Conservation (phyloP, 2,888 invertebrate species). For the Crocallis elinguaria region DNA sequence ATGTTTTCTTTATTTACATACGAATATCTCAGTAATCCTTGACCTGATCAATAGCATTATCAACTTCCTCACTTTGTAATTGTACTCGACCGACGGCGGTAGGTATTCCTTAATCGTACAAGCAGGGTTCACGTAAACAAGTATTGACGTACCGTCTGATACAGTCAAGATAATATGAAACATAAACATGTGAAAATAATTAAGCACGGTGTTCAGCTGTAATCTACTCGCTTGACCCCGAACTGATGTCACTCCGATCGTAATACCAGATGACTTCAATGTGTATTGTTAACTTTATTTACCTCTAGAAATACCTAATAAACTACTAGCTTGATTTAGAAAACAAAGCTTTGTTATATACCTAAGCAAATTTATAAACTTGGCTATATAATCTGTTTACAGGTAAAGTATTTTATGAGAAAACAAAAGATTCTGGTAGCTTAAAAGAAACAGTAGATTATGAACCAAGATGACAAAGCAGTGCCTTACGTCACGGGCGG, state of each 20-base stretch:
- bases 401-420: too few species aligned
- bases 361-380: too few species aligned
- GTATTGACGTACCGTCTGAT: slow-evolving; percentile 57
- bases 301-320: background rate
- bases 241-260: slow-evolving; percentile 34
- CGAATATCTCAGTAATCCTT: slow-evolving; percentile 31
- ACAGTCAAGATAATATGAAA: slow-evolving; percentile 47
- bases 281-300: background rate
- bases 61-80: slow-evolving; percentile 48
- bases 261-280: slow-evolving; percentile 26
- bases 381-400: too few species aligned
- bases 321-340: too few species aligned
- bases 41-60: slow-evolving; percentile 47
- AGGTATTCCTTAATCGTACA: slow-evolving; percentile 43
- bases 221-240: slow-evolving; percentile 40
- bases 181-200: slow-evolving; percentile 44
- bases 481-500: too few species aligned
- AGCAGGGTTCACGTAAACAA: slow-evolving; percentile 53
- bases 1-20: too few species aligned
- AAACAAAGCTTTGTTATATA: too few species aligned
- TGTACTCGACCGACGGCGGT: slow-evolving; percentile 14
- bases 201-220: slow-evolving; percentile 28
- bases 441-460: too few species aligned
- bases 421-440: too few species aligned
- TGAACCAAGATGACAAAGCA: too few species aligned